Evolutionary conservation across 37 sponge, comb jelly and placozoan genomes (phyloP).

Genomic region (Lycopodina hypogea): DNA sequence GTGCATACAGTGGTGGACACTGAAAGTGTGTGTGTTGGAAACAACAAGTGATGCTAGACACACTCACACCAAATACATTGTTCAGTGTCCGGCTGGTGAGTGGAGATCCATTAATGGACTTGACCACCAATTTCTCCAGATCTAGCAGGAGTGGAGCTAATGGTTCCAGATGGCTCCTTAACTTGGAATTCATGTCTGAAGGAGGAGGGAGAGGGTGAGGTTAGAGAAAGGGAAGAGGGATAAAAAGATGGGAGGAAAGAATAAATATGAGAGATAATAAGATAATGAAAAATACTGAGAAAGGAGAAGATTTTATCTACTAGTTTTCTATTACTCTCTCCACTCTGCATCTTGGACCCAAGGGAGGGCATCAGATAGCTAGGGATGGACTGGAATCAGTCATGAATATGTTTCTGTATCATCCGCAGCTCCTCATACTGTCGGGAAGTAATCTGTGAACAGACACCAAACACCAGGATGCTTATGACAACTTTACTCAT

Average conservation of each 20-base stretch:
- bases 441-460: constrained; percentile 64
- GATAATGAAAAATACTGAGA: no score
- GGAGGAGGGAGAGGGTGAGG: no score
- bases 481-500: no score
- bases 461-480: no score
- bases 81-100: constrained; percentile 85
- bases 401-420: constrained; percentile 83
- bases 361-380: constrained; percentile 97
- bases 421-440: constrained; percentile 88
- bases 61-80: constrained; percentile 4
- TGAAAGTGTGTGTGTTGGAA: no score
- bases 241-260: background rate
- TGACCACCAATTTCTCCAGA: constrained; percentile 70
- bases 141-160: constrained; percentile 75
- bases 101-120: constrained; percentile 81
- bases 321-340: constrained; percentile 65
- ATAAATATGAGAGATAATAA: no score
- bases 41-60: no score
- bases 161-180: constrained; percentile 48
- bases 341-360: constrained; percentile 79
- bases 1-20: no score
- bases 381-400: constrained; percentile 82
- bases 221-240: background rate
- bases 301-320: constrained; percentile 27
- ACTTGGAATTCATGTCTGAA: constrained; percentile 86